These are phyloP conservation scores for Lophochroa leadbeateri DNA, from an alignment of 2,113 vertebrate genomes.

Conservation along the genomic window DNA sequence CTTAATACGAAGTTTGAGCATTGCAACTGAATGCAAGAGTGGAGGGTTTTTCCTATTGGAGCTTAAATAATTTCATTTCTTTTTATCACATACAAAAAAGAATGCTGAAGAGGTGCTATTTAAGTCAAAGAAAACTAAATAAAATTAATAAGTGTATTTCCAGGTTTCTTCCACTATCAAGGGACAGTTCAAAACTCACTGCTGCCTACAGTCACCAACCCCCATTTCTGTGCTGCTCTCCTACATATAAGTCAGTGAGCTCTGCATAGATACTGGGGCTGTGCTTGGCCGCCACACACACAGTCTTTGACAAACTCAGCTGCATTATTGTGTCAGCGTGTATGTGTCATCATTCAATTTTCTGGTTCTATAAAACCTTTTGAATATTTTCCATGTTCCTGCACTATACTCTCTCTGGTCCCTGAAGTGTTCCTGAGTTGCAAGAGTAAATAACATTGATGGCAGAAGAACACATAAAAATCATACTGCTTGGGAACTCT, in stretches of 20 bases:
- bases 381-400: not conserved
- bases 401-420: not conserved
- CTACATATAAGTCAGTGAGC: not conserved
- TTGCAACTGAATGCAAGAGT: not conserved
- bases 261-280: not conserved
- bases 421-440: not conserved
- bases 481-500: not conserved
- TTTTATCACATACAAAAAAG: not conserved
- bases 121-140: not conserved
- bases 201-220: not conserved
- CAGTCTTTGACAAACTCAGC: not conserved
- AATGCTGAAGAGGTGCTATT: not conserved
- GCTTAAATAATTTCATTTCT: not conserved
- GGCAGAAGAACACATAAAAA: not conserved
- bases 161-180: not conserved
- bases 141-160: not conserved
- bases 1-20: not conserved
- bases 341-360: not conserved
- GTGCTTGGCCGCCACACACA: not conserved
- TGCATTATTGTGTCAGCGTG: not conserved
- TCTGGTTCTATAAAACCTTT: not conserved
- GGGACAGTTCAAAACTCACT: not conserved
- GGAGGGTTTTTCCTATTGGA: not conserved
- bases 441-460: not conserved
- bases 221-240: not conserved